Evolutionary conservation across 1,140 invertebrate species (phyloP), one percentile per base, ranked within the genome.

Genomic region (Zaprionus davidi): DNA sequence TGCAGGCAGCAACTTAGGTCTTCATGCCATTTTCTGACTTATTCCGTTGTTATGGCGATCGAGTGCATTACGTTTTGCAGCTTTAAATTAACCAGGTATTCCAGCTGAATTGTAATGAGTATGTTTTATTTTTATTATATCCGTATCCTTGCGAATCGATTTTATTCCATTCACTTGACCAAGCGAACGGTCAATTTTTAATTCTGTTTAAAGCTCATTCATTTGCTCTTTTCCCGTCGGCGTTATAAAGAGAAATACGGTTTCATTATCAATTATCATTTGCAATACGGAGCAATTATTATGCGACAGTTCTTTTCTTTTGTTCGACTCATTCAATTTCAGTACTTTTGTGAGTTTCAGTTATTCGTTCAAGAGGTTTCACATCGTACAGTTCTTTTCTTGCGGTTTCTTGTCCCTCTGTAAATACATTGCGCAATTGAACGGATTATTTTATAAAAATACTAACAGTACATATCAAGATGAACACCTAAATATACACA

Each of bases 401-500:
- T 38, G 28, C 57, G 34, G 20, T 64, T 26, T 38, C 20, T n/a
- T 51, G 34, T 36, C 41, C 20, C 22, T 53, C 63, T 73, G 70
- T 77, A 72, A 63, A 77, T 73, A 78, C 64, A 78, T 73, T 78
- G 62, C 70, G 49, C 62, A 71, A 63, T 71, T 56, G 51, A 71
- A 79, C 74, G 46, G 62, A 72, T 73, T 81, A 76, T 90, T 76
- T 69, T 57, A 57, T 64, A 66, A 85, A 82, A 76, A 80, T 82
- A 82, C 70, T 79, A 90, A 90, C 85, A 90, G 85, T 75, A 90
- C 85, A 90, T 90, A 90, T 90, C 85, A 90, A 90, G 79, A 75
- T 79, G 85, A 90, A 90, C 85, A 90, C 85, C 85, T 90, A 90
- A 88, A 90, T 81, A 86, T 83, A 85, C 80, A 88, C 76, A 78